A percentile compares a stretch with the other conserved stretches of the same genome.
Conservation (phyloP, 2,113 vertebrate species). For the Corythaixoides concolor region DNA sequence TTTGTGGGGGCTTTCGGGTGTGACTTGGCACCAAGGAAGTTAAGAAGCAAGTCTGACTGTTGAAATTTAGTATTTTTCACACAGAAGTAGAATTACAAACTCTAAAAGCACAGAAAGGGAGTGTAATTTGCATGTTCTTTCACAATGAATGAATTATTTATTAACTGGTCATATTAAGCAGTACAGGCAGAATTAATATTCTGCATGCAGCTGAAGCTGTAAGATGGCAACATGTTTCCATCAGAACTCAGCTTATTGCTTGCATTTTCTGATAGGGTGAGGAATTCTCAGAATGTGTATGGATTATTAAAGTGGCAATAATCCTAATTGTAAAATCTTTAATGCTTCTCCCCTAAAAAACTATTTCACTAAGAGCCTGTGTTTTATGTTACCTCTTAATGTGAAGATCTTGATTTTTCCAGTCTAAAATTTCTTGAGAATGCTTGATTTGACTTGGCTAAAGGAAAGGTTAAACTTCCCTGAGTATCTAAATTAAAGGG, state of each 20-base stretch:
- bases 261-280: background rate
- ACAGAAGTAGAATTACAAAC: background rate
- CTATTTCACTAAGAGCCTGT: background rate
- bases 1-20: background rate
- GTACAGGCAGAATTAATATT: constrained; percentile 54
- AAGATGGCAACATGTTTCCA: background rate
- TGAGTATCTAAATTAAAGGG: background rate
- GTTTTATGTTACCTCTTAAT: background rate
- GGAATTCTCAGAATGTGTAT: background rate
- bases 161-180: constrained; percentile 43
- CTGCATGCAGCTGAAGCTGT: background rate
- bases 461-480: background rate
- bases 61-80: background rate
- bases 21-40: background rate
- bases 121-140: constrained; percentile 41
- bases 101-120: background rate
- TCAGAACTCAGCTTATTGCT: constrained; percentile 10
- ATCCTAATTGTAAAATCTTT: background rate
- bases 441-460: background rate
- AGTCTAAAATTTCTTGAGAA: background rate
- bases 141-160: constrained; percentile 54
- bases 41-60: background rate
- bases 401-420: background rate
- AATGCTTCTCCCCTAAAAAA: background rate
- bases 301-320: background rate